A percentile compares a stretch with the other conserved stretches of the same genome.
Conservation (phyloP, 2,797 vertebrate genomes). For the Tenualosa thibaudeaui region DNA sequence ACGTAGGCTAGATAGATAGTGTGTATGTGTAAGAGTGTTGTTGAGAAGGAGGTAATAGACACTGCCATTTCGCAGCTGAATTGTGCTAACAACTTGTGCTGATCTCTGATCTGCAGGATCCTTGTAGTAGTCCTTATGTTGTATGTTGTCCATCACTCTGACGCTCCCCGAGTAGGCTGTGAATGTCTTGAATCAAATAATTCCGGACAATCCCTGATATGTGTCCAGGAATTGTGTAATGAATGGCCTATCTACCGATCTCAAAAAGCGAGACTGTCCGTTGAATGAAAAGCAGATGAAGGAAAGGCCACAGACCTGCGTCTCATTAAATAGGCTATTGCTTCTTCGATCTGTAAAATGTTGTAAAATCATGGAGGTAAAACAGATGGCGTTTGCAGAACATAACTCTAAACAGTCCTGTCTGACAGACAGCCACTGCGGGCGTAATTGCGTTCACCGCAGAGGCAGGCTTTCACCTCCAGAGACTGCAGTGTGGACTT, state of each 20-base stretch:
- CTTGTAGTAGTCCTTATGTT: background rate
- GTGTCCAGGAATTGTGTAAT: no score
- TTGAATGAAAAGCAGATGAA: background rate
- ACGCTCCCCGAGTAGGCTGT: background rate
- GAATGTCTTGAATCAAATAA: background rate
- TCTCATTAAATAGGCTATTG: background rate
- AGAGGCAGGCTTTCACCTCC: background rate
- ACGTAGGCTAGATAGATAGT: background rate
- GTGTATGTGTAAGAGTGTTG: background rate
- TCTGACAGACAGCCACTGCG: background rate
- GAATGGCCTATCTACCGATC: no score
- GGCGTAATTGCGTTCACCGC: background rate
- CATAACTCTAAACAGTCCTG: background rate
- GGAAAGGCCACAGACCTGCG: background rate
- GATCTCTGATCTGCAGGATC: background rate
- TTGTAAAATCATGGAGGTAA: background rate
- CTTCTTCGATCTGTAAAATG: background rate
- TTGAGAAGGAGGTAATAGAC: background rate
- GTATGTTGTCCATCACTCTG: background rate
- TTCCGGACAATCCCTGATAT: background rate
- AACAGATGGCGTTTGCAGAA: background rate
- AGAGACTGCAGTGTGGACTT: background rate
- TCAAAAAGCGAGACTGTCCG: background rate
- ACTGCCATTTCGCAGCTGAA: background rate
- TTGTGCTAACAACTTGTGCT: background rate